Conservation (phyloP, 2,888 invertebrate genomes). For the Caenorhabditis sp. region DNA sequence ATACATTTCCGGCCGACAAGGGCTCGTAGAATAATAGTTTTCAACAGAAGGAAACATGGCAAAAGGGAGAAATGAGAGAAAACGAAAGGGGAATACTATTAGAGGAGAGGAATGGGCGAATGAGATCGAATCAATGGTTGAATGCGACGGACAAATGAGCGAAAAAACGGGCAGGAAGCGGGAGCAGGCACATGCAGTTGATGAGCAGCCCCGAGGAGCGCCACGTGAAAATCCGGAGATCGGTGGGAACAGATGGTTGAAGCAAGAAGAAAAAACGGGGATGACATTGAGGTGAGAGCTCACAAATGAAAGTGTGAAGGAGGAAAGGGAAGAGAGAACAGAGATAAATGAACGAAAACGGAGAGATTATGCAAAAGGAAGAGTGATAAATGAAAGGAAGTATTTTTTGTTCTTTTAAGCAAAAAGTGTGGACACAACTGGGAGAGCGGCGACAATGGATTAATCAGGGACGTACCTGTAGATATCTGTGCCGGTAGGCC, state of each 20-base stretch:
- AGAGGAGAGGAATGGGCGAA: neutral
- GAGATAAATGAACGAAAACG: neutral
- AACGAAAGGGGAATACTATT: neutral
- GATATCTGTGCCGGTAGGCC: constrained; percentile 38
- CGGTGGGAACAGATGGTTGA: constrained; percentile 3
- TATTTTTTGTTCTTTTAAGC: no score
- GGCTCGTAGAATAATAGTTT: constrained; percentile 3
- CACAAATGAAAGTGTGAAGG: constrained; percentile 8
- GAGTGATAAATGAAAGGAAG: neutral
- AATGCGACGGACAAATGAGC: constrained; percentile 18
- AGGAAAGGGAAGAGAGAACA: neutral
- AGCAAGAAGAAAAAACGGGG: constrained; percentile 2
- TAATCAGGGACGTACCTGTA: constrained; percentile 27
- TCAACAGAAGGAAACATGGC: neutral
- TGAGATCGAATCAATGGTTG: constrained; percentile 20
- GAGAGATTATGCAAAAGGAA: neutral
- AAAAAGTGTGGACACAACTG: no score
- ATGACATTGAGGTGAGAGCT: neutral
- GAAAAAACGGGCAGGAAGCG: constrained; percentile 7
- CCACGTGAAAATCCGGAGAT: constrained; percentile 21
- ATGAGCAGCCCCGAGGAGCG: constrained; percentile 7
- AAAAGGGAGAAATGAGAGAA: neutral
- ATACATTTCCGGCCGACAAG: neutral
- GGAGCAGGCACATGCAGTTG: constrained; percentile 14
- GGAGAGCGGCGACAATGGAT: neutral